phyloP scores from a whole-genome alignment of 2,113 vertebrate genomes.

The Paratilapia polleni region DNA sequence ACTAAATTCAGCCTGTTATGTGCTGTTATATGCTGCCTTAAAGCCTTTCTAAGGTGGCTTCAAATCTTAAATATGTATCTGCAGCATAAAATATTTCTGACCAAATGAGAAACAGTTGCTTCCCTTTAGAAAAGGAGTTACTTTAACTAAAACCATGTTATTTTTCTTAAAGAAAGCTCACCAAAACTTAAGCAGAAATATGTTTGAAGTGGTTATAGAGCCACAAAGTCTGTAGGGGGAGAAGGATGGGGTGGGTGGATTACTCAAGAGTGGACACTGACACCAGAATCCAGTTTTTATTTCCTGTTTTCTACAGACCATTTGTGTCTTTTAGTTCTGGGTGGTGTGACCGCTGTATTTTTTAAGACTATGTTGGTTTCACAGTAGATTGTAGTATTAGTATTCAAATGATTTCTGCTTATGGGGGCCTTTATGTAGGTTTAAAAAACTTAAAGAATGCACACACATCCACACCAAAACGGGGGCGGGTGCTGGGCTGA shows the following conservation, averaged over 20 bases:
- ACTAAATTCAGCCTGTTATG: background rate
- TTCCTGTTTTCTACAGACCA: background rate
- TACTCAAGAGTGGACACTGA: background rate
- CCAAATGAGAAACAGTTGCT: accelerated
- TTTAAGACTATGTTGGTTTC: background rate
- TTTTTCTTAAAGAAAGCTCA: background rate
- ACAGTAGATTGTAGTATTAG: background rate
- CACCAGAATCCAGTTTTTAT: background rate
- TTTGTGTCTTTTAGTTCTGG: accelerated
- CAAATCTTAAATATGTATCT: background rate
- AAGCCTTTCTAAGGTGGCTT: background rate
- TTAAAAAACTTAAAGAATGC: too few relatives aligned
- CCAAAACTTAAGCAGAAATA: background rate
- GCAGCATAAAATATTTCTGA: background rate
- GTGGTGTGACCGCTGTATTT: background rate
- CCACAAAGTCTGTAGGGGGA: background rate
- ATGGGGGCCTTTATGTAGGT: background rate
- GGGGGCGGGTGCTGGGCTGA: background rate
- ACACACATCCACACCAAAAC: background rate
- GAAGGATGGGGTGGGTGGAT: background rate
- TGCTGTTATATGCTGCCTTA: accelerated
- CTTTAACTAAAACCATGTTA: background rate
- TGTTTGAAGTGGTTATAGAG: background rate
- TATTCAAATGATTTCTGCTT: background rate
- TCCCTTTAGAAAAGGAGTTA: background rate